These are phyloP conservation scores for Tipula helvola DNA, from an alignment of 2,888 invertebrate genomes.

Conservation along the genomic window DNA sequence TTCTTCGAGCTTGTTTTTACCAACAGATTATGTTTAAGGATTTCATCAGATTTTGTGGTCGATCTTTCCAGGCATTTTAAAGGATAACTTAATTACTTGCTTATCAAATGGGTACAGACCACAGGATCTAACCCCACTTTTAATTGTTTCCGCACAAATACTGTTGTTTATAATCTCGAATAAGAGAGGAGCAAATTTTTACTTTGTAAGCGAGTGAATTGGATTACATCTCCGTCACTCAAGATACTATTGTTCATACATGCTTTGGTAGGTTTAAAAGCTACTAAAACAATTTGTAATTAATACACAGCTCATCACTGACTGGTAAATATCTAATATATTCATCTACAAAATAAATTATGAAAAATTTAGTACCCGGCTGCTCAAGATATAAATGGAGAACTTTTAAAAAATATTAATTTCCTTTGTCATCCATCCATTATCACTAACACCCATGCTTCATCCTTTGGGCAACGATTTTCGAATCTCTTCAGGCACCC, in stretches of 20 bases:
- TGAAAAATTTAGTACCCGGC: too few relatives aligned
- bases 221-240: too few relatives aligned
- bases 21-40: too few relatives aligned
- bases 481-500: neutral
- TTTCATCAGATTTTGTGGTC: neutral
- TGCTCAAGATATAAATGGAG: slow-evolving; percentile 30
- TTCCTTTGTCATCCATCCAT: slow-evolving; percentile 30
- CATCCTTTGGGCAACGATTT: neutral
- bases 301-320: neutral
- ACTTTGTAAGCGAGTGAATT: slow-evolving; percentile 23
- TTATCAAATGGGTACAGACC: neutral
- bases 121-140: neutral
- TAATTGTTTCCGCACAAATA: too few relatives aligned
- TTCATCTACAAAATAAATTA: slow-evolving; percentile 31
- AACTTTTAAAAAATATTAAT: slow-evolving; percentile 29
- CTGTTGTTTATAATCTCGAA: neutral
- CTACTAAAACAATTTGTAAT: slow-evolving; percentile 14
- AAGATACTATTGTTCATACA: slow-evolving; percentile 20
- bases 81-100: neutral
- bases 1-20: neutral
- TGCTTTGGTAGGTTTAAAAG: neutral
- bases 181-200: neutral
- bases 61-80: neutral
- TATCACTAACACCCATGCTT: neutral
- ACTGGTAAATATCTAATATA: slow-evolving; percentile 16